Conservation (phyloP, 2,888 invertebrate genomes). For the Proisotoma minuta region DNA sequence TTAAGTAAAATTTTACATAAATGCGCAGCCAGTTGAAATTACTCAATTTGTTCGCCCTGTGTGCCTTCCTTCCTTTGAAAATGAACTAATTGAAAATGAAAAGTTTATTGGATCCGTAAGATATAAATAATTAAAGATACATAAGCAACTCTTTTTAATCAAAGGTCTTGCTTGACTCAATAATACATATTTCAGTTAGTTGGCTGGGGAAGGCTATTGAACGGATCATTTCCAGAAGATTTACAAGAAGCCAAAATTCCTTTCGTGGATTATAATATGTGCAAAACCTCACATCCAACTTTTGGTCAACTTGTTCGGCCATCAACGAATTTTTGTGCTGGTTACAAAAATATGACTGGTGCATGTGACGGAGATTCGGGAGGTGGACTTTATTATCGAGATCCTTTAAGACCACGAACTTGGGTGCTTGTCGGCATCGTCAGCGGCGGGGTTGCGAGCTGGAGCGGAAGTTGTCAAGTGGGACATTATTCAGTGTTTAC, state of each 20-base stretch:
- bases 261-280: background rate
- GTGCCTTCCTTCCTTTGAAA: background rate
- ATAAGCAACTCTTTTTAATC: background rate
- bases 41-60: background rate
- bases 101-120: background rate
- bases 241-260: background rate
- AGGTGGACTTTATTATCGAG: background rate
- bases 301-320: background rate
- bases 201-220: background rate
- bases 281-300: background rate
- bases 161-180: no score
- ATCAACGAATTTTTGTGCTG: background rate
- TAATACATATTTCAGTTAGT: background rate
- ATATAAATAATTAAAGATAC: background rate
- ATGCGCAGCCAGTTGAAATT: background rate
- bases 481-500: background rate
- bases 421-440: background rate
- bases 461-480: background rate
- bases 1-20: background rate
- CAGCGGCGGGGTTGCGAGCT: background rate
- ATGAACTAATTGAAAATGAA: background rate
- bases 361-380: background rate
- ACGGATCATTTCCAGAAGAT: background rate
- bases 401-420: background rate
- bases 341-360: background rate